These are phyloP conservation scores for Caenorhabditis sinica DNA, from an alignment of 2,888 invertebrate species.

Conservation along the genomic window DNA sequence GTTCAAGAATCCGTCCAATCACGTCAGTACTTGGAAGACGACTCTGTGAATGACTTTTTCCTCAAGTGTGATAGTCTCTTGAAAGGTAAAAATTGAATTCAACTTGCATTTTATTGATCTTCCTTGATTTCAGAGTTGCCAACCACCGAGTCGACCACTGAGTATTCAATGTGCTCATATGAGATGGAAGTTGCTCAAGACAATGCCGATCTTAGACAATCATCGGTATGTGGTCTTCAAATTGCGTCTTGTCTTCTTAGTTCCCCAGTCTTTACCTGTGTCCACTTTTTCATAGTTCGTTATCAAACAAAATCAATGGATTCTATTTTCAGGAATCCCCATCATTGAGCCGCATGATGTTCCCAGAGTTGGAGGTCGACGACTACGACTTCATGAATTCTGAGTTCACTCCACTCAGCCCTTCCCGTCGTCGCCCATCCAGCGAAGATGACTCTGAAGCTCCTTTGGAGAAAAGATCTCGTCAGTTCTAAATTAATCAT, in stretches of 20 bases:
- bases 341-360: not conserved
- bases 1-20: not conserved
- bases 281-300: too few relatives aligned
- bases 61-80: not conserved
- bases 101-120: not conserved
- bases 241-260: too few relatives aligned
- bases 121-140: too few relatives aligned
- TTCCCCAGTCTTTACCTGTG: too few relatives aligned
- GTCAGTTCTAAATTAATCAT: not conserved
- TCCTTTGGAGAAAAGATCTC: conserved; percentile 1
- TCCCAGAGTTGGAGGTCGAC: conserved; percentile 1
- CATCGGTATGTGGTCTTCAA: too few relatives aligned
- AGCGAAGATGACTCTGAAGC: not conserved
- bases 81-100: not conserved
- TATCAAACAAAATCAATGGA: not conserved
- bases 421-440: not conserved
- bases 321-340: not conserved
- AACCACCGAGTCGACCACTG: too few relatives aligned
- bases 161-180: too few relatives aligned
- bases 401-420: not conserved
- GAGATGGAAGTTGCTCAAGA: too few relatives aligned
- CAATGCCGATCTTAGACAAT: too few relatives aligned
- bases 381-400: not conserved
- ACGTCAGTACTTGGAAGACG: not conserved
- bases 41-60: not conserved